Base-by-base conservation (phyloP, 2,888 invertebrate genomes). In the Callimorpha dominula region DNA sequence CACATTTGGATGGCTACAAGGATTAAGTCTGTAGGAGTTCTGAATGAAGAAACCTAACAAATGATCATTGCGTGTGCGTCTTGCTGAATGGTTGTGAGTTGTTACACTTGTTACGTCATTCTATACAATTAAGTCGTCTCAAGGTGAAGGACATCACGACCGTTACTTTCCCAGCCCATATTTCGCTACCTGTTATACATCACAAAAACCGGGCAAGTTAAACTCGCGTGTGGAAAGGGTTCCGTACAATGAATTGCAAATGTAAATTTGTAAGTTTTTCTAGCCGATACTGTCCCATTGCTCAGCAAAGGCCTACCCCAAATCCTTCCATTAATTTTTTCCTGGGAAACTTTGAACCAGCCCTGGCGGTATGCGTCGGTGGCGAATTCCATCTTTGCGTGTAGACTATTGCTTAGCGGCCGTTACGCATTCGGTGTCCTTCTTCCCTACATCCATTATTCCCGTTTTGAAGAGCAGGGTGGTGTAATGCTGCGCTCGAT, bases 61-160 rank as follows among this genome's bases (percentile, higher is more conserved):
- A 63, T 43, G 62, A n/a, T n/a, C 12, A 40, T 63, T 69, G 63
- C 9, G 43, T 50, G 50, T 63, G n/a, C 70, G 68, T 65, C 68
- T 74, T 57, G 1, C 63, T 76, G 73, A 79, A 79, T 78, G 77
- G 74, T 77, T 77, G 71, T 78, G 72, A 75, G 72, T 76, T 67
- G 77, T 70, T 71, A 57, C 68, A 31, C 31, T 31, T 31, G 31
- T 2, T n/a, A n/a, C n/a, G 75, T 71, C 76, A 62, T 71, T 75
- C 78, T 68, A 79, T 69, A 79, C 78, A 81, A 86, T 83, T 81
- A 85, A 81, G 77, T 67, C 65, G 72, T 82, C 79, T 81, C 86
- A 88, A 88, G 88, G 87, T 85, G 74, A 87, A 86, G 84, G 82
- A 83, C 74, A 77, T 71, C 60, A 66, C 40, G 66, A 77, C 81